Evolutionary conservation across 2,888 invertebrate species (phyloP), one percentile per base, ranked within the genome.

Genomic region (Geophilus truncorum): DNA sequence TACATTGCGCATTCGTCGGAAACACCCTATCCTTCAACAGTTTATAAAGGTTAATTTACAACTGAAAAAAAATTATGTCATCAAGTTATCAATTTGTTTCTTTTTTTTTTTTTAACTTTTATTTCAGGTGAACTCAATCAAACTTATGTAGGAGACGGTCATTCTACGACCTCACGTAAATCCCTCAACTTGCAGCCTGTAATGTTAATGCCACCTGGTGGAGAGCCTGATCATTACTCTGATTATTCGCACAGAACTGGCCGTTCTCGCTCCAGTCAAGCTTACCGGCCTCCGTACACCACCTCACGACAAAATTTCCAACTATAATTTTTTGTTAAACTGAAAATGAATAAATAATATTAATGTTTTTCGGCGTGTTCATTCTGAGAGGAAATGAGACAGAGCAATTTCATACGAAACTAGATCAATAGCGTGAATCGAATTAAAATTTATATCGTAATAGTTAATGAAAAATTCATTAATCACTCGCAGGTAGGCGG

Each of bases 181-280:
- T 94, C 95, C 0, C 89, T 95, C 7, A 94, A 94, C 79, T 88
- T 96, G 10, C 94, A 95, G 87, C 95, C 96, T 1, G 95, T 96
- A 9, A 88, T 96, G 78, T 88, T 96, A 84, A 92, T 94, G 89
- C 93, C 93, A 51, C 90, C 90, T 9, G 82, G 82, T 1, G 78
- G 78, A 15, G 91, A 91, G 81, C 90, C 91, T 85, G 94, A 94
- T 85, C 91, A 92, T 1, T 93, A 93, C 86, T 93, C 93, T 0
- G 93, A 94, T 85, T 93, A 93, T 87, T 93, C 93, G 0, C 92
- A 92, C 83, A 88, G 93, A 83, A 92, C 92, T 0, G 90, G 90
- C 0, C 86, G 91, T 75, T 90, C 91, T 21, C 90, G 90, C 81
- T 90, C 90, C 76, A 79, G 83, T 81, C 28, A 80, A 81, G 87